A percentile compares a stretch with the other conserved stretches of the same genome.
Conservation (phyloP, 1,140 invertebrate genomes). For the Camponotus vicinus region DNA sequence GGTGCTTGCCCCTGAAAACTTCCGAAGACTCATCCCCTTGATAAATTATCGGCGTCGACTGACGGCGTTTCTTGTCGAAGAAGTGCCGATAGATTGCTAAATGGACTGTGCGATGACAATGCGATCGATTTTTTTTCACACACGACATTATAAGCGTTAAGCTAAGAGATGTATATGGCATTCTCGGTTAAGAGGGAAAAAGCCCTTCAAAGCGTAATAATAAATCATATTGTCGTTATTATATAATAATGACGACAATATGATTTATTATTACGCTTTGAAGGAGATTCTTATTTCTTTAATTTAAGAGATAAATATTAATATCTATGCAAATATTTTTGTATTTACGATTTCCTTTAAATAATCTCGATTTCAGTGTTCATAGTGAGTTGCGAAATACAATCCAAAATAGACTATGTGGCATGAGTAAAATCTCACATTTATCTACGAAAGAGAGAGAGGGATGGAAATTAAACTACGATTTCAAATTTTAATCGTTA, state of each 20-base stretch:
- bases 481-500: slow-evolving; percentile 56
- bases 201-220: too few species aligned
- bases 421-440: neutral
- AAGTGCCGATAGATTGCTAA: neutral
- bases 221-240: too few species aligned
- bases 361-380: neutral
- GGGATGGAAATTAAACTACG: neutral
- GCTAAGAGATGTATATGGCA: neutral
- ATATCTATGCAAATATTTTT: neutral
- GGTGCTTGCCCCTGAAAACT: slow-evolving; percentile 47
- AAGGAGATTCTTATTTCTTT: too few species aligned
- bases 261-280: too few species aligned
- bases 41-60: slow-evolving; percentile 20
- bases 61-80: neutral
- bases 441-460: neutral
- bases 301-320: too few species aligned
- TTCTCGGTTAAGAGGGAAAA: neutral
- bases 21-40: neutral
- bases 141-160: neutral
- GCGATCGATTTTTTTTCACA: slow-evolving; percentile 7
- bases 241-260: neutral
- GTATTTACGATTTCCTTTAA: neutral
- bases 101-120: slow-evolving; percentile 4
- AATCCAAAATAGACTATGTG: neutral
- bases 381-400: neutral